These are phyloP conservation scores for Archivesica marissinica DNA, from an alignment of 1,140 invertebrate genomes.

Conservation along the genomic window DNA sequence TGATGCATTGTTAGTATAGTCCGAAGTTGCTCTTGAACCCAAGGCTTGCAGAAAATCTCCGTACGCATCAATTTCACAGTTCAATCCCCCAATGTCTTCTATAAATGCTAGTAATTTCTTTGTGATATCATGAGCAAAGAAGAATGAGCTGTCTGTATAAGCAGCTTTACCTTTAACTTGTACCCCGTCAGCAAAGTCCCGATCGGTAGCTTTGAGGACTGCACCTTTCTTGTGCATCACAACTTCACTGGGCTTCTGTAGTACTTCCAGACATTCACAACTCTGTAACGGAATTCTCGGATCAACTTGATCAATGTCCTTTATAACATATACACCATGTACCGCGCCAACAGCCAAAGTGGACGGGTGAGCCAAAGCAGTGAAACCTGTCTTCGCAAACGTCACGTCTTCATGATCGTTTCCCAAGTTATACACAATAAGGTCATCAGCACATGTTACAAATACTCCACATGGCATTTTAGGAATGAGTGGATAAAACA, in stretches of 20 bases:
- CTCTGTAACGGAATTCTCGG: constrained; percentile 66
- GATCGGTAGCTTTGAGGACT: constrained; percentile 69
- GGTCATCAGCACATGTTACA: constrained; percentile 84
- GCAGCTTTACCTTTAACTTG: constrained; percentile 74
- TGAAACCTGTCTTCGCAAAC: constrained; percentile 82
- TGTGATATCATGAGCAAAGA: constrained; percentile 82
- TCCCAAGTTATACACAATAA: constrained; percentile 83
- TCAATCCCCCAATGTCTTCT: constrained; percentile 74
- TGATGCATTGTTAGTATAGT: constrained; percentile 76
- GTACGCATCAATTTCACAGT: constrained; percentile 85
- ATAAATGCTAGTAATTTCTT: constrained; percentile 81
- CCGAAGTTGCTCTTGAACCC: constrained; percentile 77
- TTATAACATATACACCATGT: constrained; percentile 85
- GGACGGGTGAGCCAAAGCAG: constrained; percentile 84
- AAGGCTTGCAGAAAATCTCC: constrained; percentile 85
- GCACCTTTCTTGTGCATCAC: constrained; percentile 82
- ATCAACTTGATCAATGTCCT: constrained; percentile 65
- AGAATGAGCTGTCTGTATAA: constrained; percentile 85
- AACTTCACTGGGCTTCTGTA: constrained; percentile 84
- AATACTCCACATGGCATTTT: constrained; percentile 84
- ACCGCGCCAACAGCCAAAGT: constrained; percentile 81
- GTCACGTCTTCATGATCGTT: constrained; percentile 68
- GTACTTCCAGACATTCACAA: constrained; percentile 81
- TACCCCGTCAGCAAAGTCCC: constrained; percentile 69
- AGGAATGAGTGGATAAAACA: constrained; percentile 83